These are phyloP conservation scores for Mesorhabditis spiculigera DNA, from an alignment of 2,888 invertebrate genomes.

Conservation along the genomic window DNA sequence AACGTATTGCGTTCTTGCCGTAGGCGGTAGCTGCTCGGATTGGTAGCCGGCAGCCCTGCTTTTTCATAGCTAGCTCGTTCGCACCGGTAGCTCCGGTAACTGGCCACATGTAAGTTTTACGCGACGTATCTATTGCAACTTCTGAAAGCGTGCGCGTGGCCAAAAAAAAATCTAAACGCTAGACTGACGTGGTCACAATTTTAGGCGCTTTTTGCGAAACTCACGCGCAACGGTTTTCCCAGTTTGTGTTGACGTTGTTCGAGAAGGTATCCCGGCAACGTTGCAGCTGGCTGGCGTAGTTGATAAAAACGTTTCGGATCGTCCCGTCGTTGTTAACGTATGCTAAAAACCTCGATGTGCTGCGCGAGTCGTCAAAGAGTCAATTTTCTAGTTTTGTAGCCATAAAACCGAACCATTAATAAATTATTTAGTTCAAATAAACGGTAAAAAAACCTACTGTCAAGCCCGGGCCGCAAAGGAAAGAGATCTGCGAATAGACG, in stretches of 20 bases:
- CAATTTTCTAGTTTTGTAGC: neutral
- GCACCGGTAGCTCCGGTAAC: too few relatives aligned
- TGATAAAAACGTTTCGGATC: neutral
- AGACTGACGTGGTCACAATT: too few relatives aligned
- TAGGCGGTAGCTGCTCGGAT: too few relatives aligned
- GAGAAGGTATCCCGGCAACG: neutral
- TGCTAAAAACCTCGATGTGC: neutral
- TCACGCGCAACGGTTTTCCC: neutral
- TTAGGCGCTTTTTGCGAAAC: neutral
- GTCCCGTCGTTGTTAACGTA: neutral
- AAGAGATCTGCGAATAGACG: neutral
- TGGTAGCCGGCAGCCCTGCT: too few relatives aligned
- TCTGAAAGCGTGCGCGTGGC: too few relatives aligned
- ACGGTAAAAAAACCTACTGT: neutral
- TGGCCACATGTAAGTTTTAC: too few relatives aligned
- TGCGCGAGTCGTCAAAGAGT: neutral
- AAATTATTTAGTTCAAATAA: too few relatives aligned
- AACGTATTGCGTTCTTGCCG: neutral
- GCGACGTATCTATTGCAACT: too few relatives aligned
- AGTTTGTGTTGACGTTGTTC: neutral
- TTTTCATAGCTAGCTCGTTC: too few relatives aligned
- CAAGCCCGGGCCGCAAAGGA: slow-evolving; percentile 3
- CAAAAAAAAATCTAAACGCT: too few relatives aligned
- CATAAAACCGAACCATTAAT: too few relatives aligned
- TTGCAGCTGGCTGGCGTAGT: neutral